These are phyloP conservation scores for Drosophila maculinotata DNA, from an alignment of 2,888 invertebrate genomes.

Conservation along the genomic window DNA sequence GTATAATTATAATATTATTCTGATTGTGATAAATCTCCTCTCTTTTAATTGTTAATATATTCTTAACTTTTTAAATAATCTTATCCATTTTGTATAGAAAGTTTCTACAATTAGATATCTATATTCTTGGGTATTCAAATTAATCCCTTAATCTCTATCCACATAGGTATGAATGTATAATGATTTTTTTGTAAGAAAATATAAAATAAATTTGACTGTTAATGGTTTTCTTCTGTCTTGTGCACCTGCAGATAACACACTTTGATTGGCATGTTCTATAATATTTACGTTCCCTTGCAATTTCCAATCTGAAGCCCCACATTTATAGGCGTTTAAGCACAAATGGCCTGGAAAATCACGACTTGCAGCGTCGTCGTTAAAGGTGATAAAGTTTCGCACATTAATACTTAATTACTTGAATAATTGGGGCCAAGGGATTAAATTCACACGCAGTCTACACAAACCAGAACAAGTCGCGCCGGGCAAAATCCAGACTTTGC, in stretches of 20 bases:
- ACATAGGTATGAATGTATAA: too few species aligned
- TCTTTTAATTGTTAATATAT: too few species aligned
- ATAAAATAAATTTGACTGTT: background rate
- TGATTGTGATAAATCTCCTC: too few species aligned
- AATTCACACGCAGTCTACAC: conserved; percentile 71
- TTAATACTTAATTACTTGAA: conserved; percentile 84
- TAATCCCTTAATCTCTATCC: too few species aligned
- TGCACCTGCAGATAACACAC: background rate
- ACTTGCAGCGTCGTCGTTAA: conserved; percentile 53
- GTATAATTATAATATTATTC: too few species aligned
- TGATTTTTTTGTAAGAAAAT: background rate
- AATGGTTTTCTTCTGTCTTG: background rate
- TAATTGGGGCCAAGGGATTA: conserved; percentile 84
- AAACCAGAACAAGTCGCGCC: conserved; percentile 47
- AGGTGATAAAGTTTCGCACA: conserved; percentile 84
- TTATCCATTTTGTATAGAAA: too few species aligned
- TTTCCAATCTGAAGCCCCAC: conserved; percentile 55
- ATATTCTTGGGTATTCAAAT: too few species aligned
- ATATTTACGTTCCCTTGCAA: conserved; percentile 3
- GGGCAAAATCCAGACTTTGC: conserved; percentile 42
- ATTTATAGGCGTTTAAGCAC: conserved; percentile 67
- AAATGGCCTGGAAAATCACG: conserved; percentile 83
- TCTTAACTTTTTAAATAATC: too few species aligned
- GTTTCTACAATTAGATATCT: too few species aligned
- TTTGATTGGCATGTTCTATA: background rate